phyloP scores from a whole-genome alignment of 1,140 invertebrate genomes.

The Manduca sexta region DNA sequence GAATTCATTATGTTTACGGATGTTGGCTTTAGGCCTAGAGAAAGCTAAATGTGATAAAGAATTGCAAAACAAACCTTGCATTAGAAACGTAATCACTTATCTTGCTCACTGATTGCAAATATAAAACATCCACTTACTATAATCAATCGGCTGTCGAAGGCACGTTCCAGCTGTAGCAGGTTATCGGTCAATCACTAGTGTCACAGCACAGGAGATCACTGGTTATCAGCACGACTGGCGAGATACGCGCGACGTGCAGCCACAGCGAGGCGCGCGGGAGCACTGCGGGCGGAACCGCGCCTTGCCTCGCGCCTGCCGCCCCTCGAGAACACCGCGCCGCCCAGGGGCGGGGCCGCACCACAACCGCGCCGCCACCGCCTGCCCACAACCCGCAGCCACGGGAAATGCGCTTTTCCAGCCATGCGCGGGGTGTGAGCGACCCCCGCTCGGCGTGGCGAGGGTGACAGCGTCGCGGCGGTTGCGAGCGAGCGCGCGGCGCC shows the following conservation, averaged over 20 bases:
- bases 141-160: too few species aligned
- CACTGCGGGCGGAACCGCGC: conserved; percentile 35
- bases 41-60: too few species aligned
- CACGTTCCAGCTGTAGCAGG: too few species aligned
- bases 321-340: too few species aligned
- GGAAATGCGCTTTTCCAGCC: conserved; percentile 21
- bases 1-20: too few species aligned
- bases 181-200: too few species aligned
- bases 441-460: neutral
- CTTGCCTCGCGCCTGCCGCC: conserved; percentile 37
- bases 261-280: conserved; percentile 34
- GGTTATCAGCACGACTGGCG: neutral
- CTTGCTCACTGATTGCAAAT: too few species aligned
- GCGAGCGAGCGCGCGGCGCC: conserved; percentile 24
- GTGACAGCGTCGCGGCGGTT: neutral
- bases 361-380: too few species aligned
- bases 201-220: conserved; percentile 7
- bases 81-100: too few species aligned
- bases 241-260: conserved; percentile 19
- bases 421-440: neutral
- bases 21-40: too few species aligned
- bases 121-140: too few species aligned
- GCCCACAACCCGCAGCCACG: neutral
- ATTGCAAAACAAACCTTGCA: too few species aligned
- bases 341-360: conserved; percentile 11